Base-by-base conservation (phyloP, 23 tunicate genomes). In the Halocynthia roretzi region DNA sequence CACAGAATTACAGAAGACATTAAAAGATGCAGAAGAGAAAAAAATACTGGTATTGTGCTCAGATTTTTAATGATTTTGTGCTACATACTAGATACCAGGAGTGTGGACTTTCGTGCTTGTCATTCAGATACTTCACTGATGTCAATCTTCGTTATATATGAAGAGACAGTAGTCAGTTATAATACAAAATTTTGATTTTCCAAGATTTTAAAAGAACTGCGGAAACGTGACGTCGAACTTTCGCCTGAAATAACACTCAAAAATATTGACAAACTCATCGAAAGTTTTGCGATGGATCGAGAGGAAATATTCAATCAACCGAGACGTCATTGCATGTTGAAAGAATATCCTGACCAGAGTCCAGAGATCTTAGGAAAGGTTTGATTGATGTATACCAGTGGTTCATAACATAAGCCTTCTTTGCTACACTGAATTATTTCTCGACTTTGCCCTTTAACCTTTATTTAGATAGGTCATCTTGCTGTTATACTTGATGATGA, bases 401-500 rank as follows among this genome's bases (percentile, higher is more conserved):
- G n/a, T n/a, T n/a, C n/a, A n/a, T n/a, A n/a, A n/a, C n/a, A n/a
- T n/a, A n/a, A n/a, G n/a, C n/a, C n/a, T n/a, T n/a, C n/a, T n/a
- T n/a, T n/a, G n/a, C n/a, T n/a, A n/a, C n/a, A n/a, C n/a, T n/a
- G n/a, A n/a, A n/a, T n/a, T n/a, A n/a, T n/a, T n/a, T n/a, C n/a
- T n/a, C n/a, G n/a, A n/a, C n/a, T n/a, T 31, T 31, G 44, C 44
- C 44, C 44, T 31, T 31, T 4, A 31, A 31, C 44, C 6, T 20
- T 8, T 17, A 53, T 69, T 12, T 78, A 92, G 98, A 83, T 92
- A 22, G 91, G 98, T 5, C 98, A 92, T 56, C 81, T 92, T 10
- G 98, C 87, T 7, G 51, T 81, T 17, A 80, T 92, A 0, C 66
- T 71, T 61, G 87, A 83, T 54, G 83, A 78, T 8, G 85, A 76